These are phyloP conservation scores for Sebastes ruberrimus DNA, from an alignment of 2,797 vertebrate species.

Conservation along the genomic window DNA sequence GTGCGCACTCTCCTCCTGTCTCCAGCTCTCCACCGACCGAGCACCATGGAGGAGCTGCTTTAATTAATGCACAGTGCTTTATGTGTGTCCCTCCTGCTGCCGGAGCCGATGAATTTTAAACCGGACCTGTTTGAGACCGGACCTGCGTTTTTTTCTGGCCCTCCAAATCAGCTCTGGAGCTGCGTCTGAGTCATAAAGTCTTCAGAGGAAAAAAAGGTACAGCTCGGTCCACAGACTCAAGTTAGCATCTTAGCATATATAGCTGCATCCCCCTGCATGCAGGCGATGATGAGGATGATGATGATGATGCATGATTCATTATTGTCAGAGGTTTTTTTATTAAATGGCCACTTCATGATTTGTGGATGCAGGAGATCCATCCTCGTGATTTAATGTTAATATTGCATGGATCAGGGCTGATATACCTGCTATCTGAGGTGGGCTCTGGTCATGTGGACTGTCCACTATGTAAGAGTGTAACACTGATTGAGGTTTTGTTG, in stretches of 20 bases:
- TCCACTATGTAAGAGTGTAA: slow-evolving; percentile 32
- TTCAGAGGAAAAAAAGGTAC: slow-evolving; percentile 77
- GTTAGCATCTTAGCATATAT: slow-evolving; percentile 76
- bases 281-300: slow-evolving; percentile 2
- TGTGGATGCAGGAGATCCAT: neutral
- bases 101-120: slow-evolving; percentile 64
- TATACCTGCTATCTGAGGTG: neutral
- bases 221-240: slow-evolving; percentile 45
- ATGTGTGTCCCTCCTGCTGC: slow-evolving; percentile 57
- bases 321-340: slow-evolving; percentile 22
- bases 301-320: slow-evolving; percentile 27
- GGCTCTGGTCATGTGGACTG: slow-evolving; percentile 55
- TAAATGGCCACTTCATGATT: slow-evolving; percentile 49
- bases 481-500: slow-evolving; percentile 46
- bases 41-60: slow-evolving; percentile 71
- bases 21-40: slow-evolving; percentile 62
- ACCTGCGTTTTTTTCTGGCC: slow-evolving; percentile 51
- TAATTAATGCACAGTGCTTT: slow-evolving; percentile 66
- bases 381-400: neutral
- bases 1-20: slow-evolving; percentile 73
- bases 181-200: slow-evolving; percentile 66
- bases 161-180: slow-evolving; percentile 53
- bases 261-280: slow-evolving; percentile 46
- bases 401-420: slow-evolving; percentile 4
- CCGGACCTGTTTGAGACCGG: slow-evolving; percentile 48